Evolutionary conservation across 2,113 vertebrate species (phyloP), one percentile per base, ranked within the genome.

Genomic region (Saccopteryx leptura): DNA sequence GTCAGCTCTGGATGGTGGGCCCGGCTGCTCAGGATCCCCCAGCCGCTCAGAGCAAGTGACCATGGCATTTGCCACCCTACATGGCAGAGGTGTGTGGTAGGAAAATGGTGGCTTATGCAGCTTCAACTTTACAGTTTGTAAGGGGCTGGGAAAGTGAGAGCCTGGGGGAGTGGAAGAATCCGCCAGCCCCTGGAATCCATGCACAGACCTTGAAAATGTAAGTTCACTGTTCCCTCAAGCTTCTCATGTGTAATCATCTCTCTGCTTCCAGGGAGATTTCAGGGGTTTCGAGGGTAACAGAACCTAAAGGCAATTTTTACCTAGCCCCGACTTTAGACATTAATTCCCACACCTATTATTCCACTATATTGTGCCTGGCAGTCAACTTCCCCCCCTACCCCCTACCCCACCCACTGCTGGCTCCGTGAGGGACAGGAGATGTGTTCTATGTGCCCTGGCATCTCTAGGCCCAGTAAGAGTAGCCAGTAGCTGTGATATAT

Each of bases 351-450:
- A 3, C 8, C 9, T 11, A n/a, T 24, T n/a, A 19, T 8, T 12
- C 2, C 1, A 18, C 23, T 6, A 60, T 19, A 26, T 15, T 12
- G 24, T 13, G 2, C 54, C 33, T 13, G 9, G 68, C 0, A 1
- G 56, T 52, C 63, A 33, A n/a, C 2, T 24, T 76, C 54, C 18
- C 68, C 50, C 31, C 21, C 23, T 19, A 28, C 31, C 28, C 11
- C 21, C 39, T 28, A 6, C 26, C 15, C 28, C 19, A 33, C 26
- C 52, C 79, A 65, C 17, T 13, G 18, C 13, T 52, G 88, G 13
- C 24, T 54, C n/a, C 86, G 2, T 66, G 63, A 52, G 63, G 74
- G 39, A 48, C 17, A 46, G 19, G 60, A 39, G 72, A n/a, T 21
- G 2, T 39, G 7, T 65, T 61, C 58, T 18, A 24, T 10, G n/a